Evolutionary conservation across 1,140 invertebrate genomes (phyloP).

Genomic region (Myzus persicae): DNA sequence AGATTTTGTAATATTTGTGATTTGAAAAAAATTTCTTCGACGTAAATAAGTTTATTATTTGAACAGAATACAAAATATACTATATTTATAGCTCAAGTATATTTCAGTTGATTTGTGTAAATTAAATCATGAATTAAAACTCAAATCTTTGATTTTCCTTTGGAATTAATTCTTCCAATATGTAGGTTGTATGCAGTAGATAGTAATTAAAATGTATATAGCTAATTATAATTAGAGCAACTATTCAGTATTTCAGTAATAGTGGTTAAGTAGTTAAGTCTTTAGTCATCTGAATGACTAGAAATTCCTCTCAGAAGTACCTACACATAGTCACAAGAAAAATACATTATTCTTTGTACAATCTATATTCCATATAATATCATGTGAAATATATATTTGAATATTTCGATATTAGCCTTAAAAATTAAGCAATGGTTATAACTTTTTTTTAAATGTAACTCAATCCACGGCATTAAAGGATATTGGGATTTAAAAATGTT

Average conservation of each 20-base stretch:
- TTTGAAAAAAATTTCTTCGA: no score
- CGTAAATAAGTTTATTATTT: background rate
- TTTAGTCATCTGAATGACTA: background rate
- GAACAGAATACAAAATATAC: background rate
- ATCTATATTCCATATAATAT: no score
- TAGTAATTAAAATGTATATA: background rate
- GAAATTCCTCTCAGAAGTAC: background rate
- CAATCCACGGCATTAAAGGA: no score
- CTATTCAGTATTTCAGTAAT: background rate
- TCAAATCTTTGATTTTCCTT: no score
- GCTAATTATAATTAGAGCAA: background rate
- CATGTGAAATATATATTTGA: background rate
- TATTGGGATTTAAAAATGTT: no score
- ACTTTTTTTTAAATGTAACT: no score
- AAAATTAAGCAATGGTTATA: background rate
- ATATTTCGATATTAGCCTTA: background rate
- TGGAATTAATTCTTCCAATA: background rate
- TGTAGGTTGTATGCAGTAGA: background rate
- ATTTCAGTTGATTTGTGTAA: no score
- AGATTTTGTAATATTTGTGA: background rate
- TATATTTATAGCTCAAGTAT: background rate
- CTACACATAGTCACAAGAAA: background rate
- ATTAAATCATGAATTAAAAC: no score
- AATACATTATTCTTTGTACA: background rate
- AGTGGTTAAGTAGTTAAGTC: background rate